Conservation (phyloP, 2,113 vertebrate genomes). For the Chlorodrepanis virens region DNA sequence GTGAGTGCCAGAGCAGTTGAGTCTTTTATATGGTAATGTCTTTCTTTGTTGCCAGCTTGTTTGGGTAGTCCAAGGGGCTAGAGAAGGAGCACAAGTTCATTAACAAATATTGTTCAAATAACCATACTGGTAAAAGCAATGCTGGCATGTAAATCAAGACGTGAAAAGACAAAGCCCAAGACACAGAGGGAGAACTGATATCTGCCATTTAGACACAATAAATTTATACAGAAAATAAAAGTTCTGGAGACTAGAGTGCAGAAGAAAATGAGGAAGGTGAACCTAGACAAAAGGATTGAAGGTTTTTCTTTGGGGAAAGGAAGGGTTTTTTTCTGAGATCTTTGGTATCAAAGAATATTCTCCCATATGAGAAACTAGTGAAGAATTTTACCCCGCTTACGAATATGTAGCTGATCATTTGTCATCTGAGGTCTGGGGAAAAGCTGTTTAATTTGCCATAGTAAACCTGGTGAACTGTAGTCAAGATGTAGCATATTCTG, state of each 20-base stretch:
- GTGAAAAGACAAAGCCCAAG: not conserved
- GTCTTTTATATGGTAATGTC: not conserved
- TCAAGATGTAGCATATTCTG: not conserved
- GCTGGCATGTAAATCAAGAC: not conserved
- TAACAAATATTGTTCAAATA: not conserved
- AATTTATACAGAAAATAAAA: not conserved
- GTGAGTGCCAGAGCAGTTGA: not conserved
- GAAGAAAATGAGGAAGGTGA: not conserved
- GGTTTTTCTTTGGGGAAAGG: not conserved
- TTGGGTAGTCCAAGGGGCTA: not conserved
- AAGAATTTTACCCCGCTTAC: not conserved
- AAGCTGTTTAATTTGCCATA: slow-evolving; percentile 34
- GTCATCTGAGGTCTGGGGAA: slow-evolving; percentile 50
- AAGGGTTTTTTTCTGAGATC: not conserved
- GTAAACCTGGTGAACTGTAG: not conserved
- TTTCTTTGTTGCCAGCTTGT: not conserved
- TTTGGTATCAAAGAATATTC: not conserved
- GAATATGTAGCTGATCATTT: not conserved
- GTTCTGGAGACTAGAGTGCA: not conserved
- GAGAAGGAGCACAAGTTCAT: not conserved
- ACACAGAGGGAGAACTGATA: not conserved
- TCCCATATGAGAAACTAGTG: not conserved
- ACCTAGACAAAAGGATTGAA: not conserved
- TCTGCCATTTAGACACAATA: not conserved
- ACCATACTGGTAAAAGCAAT: not conserved